Evolutionary conservation across 2,888 invertebrate species (phyloP), one percentile per base, ranked within the genome.

Genomic region (Hirtodrosophila duncani): DNA sequence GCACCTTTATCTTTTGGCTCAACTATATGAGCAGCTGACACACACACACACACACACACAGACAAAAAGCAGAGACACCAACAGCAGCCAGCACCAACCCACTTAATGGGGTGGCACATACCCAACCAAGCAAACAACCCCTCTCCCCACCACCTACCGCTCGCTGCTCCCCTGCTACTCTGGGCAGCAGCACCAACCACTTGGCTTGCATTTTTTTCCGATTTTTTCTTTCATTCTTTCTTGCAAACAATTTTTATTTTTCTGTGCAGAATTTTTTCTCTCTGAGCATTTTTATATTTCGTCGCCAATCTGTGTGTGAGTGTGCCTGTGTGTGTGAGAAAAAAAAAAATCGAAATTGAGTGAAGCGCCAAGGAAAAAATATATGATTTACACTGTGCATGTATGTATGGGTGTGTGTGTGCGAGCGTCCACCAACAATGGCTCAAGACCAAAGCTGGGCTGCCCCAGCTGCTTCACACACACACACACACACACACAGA

Each of bases 11-110:
- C 81, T 74, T 81, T 63, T 59, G 55, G n/a, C n/a, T 69, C 69
- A 82, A 78, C 83, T 74, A 71, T 68, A 79, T 81, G 82, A 67
- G 81, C 79, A 81, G 75, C 81, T 81, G 81, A 72, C 79, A 81
- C 79, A 72, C 80, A 79, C 79, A 74, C 77, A 68, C 55, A 78
- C 66, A 61, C 51, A 41, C 30, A 48, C 53, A 37, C 37, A 44
- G 20, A 44, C 37, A 38, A 14, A 63, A 26, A 26, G 23, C 21
- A 38, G 38, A 29, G 29, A 20, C 34, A 16, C 23, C 33, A 20
- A 13, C 36, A 26, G 24, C 29, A 33, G 31, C 34, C 20, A 49
- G 44, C 53, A 56, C 56, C 63, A 53, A 58, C 58, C 37, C 57
- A 57, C 62, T 61, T 41, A 57, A 60, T 51, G 61, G 56, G 56